Evolutionary conservation across 1,140 invertebrate species (phyloP), one percentile per base, ranked within the genome.

Genomic region (Thaumetopoea pityocampa): DNA sequence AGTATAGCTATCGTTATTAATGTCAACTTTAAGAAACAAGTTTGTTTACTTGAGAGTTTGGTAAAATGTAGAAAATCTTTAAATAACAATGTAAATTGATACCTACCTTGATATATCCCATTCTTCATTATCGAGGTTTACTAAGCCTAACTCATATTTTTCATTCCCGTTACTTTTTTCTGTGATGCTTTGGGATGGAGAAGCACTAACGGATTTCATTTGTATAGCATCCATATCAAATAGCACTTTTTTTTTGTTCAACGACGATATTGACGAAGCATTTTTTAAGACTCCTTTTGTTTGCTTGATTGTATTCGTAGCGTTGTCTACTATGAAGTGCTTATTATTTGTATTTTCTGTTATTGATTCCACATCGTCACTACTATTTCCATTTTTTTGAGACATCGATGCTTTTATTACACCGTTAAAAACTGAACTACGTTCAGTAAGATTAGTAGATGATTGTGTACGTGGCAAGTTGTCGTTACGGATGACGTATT

Each of bases 201-300:
- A 78, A 30, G 72, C 79, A 43, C 80, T 86, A 7, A 85, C 44
- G 17, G 77, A 85, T 35, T 80, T 85, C 61, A 84, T 85, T 66
- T 86, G 74, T 58, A 85, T 86, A 9, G 85, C 79, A 37, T 88
- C 82, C 55, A 90, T 76, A 67, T 89, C 86, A 51, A 90, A 90
- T 19, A 88, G 51, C 1, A 90, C 88, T 72, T 87, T 89, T 48
- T 90, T 90, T 32, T 89, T 90, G 14, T 85, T 73, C 11, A 87
- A 65, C 15, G 72, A 86, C 16, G 81, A 79, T 4, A 69, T 76
- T 2, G 87, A 88, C 20, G 70, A 74, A 7, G 80, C 73, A 48
- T 81, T 84, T 78, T 89, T 90, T 6, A 90, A 50, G 14, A 89
- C 88, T 33, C 89, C 82, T 73, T 87, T 89, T 4, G 77, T 78